phyloP scores from a whole-genome alignment of 2,888 invertebrate genomes.

The Caenorhabditis sulstoni region DNA sequence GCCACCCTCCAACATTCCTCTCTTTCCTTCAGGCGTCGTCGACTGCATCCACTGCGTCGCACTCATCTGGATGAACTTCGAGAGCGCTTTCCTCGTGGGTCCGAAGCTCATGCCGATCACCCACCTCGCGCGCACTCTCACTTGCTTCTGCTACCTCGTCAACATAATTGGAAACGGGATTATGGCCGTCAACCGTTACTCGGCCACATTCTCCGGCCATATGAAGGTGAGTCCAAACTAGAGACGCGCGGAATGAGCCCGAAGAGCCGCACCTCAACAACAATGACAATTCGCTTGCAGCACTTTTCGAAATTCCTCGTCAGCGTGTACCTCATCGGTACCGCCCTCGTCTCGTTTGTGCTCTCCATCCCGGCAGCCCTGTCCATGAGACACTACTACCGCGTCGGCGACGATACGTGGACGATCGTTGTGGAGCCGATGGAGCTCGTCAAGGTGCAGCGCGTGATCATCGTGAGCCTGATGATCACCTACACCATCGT shows the following conservation, averaged over 20 bases:
- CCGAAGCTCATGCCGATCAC: neutral
- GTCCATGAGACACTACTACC: neutral
- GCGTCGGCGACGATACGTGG: neutral
- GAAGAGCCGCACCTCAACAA: too few species aligned
- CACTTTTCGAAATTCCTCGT: constrained; percentile 4
- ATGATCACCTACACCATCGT: constrained; percentile 12
- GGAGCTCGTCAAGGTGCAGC: constrained; percentile 9
- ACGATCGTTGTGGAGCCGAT: neutral
- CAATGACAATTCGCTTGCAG: neutral
- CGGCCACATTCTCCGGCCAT: constrained; percentile 10
- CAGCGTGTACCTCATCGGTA: neutral
- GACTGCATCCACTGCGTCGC: constrained; percentile 18
- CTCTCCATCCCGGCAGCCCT: constrained; percentile 6
- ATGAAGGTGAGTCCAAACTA: neutral
- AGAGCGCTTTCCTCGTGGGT: neutral
- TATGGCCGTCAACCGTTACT: constrained; percentile 32
- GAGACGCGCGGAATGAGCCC: too few species aligned
- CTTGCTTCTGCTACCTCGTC: constrained; percentile 24
- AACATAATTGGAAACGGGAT: constrained; percentile 30
- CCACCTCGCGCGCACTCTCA: constrained; percentile 2
- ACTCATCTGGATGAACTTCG: constrained; percentile 23
- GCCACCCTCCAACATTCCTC: neutral
- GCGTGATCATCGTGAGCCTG: constrained; percentile 2
- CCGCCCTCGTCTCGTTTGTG: neutral
- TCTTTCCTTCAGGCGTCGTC: neutral